Evolutionary conservation across 64 coral and sea anemone species (phyloP), one percentile per base, ranked within the genome.

Genomic region (Astreopora myriophthalma): DNA sequence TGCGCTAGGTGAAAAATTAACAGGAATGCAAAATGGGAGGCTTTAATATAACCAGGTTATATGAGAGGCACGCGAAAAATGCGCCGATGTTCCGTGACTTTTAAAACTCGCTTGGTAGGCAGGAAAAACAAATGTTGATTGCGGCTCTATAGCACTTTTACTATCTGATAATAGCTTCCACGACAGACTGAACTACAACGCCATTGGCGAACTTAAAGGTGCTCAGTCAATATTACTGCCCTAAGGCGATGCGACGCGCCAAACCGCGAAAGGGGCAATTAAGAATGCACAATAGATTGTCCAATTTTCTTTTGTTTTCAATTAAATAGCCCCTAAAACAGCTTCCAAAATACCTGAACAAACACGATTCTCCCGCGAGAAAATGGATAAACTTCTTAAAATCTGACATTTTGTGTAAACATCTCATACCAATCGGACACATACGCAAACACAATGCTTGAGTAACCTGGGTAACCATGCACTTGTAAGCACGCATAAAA

Each of bases 291-390:
- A 19, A n/a, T 20, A 20, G 8, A 58, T 58, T 20, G 14, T 6
- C 28, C 49, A 33, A 80, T 80, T 80, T 80, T 80, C 17, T 35
- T 58, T 80, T 80, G 76, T 60, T 20, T 33, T 58, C 5, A 17
- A 28, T 29, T 51, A 25, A 31, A 58, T 5, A 48, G 23, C 48
- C 16, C 49, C 13, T 0, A 9, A 60, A 80, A 80, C 5, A 80
- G 60, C 76, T 34, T 24, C 48, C 48, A 0, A 20, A 32, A 57
- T 35, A 57, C 13, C 76, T 80, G 49, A 80, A n/a, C 48, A 80
- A 80, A 80, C 76, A 61, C 1, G 26, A 78, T 52, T 51, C 27
- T 51, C 25, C 20, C 75, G 16, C 22, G 75, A 34, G 48, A 80
- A 60, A 80, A 80, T 27, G 49, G 12, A 27, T 11, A 14, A 11